Conservation (phyloP, 2,797 vertebrate species). For the Centroberyx gerrardi region DNA sequence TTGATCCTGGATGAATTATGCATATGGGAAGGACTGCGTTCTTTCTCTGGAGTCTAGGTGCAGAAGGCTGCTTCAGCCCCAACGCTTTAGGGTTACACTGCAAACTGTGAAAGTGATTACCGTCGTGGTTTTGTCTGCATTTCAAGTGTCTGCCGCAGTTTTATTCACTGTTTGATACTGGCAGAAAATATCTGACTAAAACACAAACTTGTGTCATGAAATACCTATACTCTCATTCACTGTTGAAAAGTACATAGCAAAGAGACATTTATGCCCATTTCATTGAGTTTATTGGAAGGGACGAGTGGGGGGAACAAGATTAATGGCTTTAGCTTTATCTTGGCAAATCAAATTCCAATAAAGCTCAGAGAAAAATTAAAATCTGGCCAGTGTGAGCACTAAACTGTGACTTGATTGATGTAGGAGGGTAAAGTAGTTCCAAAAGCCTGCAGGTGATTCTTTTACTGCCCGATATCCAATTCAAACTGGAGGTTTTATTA, state of each 20-base stretch:
- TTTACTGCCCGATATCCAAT: constrained; percentile 78
- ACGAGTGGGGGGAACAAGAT: constrained; percentile 73
- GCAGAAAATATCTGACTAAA: constrained; percentile 69
- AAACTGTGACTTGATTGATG: constrained; percentile 80
- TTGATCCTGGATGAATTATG: constrained; percentile 48
- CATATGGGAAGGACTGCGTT: constrained; percentile 36
- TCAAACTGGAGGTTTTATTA: constrained; percentile 79
- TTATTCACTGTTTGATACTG: constrained; percentile 60
- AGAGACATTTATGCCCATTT: constrained; percentile 65
- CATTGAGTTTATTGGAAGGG: constrained; percentile 77
- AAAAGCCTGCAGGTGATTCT: constrained; percentile 85
- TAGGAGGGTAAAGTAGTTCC: constrained; percentile 62
- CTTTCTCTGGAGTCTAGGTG: constrained; percentile 40
- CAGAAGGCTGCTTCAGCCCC: constrained; percentile 44
- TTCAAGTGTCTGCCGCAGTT: constrained; percentile 69
- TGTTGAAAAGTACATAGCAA: constrained; percentile 57
- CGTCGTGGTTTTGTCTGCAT: constrained; percentile 63
- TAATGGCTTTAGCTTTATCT: constrained; percentile 81
- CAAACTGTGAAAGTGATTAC: constrained; percentile 79
- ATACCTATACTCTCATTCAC: constrained; percentile 64
- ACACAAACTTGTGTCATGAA: constrained; percentile 74
- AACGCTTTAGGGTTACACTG: constrained; percentile 39
- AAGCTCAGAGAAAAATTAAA: constrained; percentile 79
- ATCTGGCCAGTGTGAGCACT: constrained; percentile 65
- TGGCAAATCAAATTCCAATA: constrained; percentile 86